Conservation (phyloP, 1,140 invertebrate species). For the Heliconius melpomene region DNA sequence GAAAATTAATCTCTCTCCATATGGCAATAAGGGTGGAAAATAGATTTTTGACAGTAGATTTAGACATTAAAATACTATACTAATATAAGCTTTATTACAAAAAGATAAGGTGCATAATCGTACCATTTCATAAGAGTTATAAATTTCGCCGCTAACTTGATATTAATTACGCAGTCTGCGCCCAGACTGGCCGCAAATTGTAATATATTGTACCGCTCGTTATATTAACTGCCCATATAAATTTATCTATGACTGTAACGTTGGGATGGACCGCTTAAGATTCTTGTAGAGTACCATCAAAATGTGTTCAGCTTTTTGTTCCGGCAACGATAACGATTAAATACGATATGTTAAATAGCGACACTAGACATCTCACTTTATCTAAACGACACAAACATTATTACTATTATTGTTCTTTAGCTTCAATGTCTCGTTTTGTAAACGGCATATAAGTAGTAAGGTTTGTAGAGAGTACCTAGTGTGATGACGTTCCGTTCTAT, state of each 20-base stretch:
- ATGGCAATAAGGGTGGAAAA: constrained; percentile 24
- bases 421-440: no score
- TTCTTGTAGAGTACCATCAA: neutral
- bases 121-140: constrained; percentile 20
- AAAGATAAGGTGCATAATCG: constrained; percentile 31
- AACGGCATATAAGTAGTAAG: no score
- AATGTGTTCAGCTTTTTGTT: neutral
- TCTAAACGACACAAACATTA: no score
- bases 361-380: no score
- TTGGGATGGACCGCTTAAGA: constrained; percentile 25
- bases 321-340: neutral
- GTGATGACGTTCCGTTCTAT: no score
- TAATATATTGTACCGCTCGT: constrained; percentile 60
- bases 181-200: constrained; percentile 62
- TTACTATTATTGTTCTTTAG: no score
- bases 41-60: constrained; percentile 6
- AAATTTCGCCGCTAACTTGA: constrained; percentile 51
- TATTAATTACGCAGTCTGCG: constrained; percentile 64
- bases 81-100: constrained; percentile 25
- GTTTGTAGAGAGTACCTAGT: no score
- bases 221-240: constrained; percentile 52
- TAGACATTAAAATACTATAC: constrained; percentile 3
- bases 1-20: neutral
- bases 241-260: constrained; percentile 40
- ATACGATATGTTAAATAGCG: no score